A percentile compares a stretch with the other conserved stretches of the same genome.
phyloP scores from a whole-genome alignment of 2,797 vertebrate genomes.

The Lepilemur ruficaudatus region DNA sequence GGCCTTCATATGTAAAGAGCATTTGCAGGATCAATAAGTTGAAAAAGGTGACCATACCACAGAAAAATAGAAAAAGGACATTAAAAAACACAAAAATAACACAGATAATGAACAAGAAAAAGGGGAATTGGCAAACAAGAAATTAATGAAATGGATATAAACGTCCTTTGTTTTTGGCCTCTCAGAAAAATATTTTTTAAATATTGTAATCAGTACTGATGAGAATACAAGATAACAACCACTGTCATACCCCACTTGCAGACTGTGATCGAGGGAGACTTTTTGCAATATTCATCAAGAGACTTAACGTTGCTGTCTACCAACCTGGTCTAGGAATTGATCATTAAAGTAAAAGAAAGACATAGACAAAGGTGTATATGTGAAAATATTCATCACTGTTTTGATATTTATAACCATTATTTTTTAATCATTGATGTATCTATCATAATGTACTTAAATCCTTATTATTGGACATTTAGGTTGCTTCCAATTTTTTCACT shows the following conservation, averaged over 20 bases:
- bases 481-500: background rate
- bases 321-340: background rate
- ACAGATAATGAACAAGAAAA: background rate
- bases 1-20: background rate
- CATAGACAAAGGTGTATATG: background rate
- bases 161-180: background rate
- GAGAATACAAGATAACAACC: background rate
- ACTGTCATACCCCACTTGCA: background rate
- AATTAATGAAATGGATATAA: background rate
- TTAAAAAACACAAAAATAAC: background rate
- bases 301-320: background rate
- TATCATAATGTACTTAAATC: background rate
- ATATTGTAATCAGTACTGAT: background rate
- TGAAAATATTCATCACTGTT: background rate
- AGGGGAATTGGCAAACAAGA: background rate
- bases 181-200: background rate
- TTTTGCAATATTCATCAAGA: background rate
- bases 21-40: background rate
- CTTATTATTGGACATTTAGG: background rate
- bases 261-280: background rate
- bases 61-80: slow-evolving; percentile 28
- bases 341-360: background rate
- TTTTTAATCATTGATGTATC: background rate
- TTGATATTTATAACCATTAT: background rate
- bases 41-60: background rate